These are phyloP conservation scores for Salvator merianae DNA, from an alignment of 2,113 vertebrate species.

Conservation along the genomic window DNA sequence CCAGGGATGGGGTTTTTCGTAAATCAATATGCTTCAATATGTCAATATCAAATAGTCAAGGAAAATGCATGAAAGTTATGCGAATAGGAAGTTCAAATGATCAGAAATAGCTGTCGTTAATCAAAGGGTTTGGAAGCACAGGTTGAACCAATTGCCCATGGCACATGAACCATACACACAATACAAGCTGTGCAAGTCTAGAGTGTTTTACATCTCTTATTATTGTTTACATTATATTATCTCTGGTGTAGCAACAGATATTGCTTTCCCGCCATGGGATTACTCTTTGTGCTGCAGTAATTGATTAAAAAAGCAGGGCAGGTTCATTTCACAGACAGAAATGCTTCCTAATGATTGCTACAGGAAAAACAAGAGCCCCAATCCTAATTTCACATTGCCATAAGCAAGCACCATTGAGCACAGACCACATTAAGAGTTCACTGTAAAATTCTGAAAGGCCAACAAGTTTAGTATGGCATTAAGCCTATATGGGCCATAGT, in stretches of 20 bases:
- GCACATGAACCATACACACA: not conserved
- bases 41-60: constrained; percentile 67
- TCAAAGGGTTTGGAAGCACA: not conserved
- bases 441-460: no score
- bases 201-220: not conserved
- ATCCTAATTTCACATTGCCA: no score
- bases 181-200: not conserved
- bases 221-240: not conserved
- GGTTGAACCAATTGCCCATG: not conserved
- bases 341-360: not conserved
- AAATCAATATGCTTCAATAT: constrained; percentile 94
- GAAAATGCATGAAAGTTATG: constrained; percentile 38
- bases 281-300: not conserved
- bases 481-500: no score
- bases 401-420: no score
- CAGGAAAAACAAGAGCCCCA: not conserved
- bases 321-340: not conserved
- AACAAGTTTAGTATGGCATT: no score
- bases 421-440: no score
- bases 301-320: not conserved
- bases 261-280: not conserved
- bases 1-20: constrained; percentile 94
- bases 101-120: not conserved
- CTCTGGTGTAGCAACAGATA: not conserved
- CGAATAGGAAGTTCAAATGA: not conserved